Percentiles rank a stretch among this genome's conserved stretches.
These are phyloP conservation scores for Apteryx owenii DNA, from an alignment of 2,113 vertebrate species.

Conservation along the genomic window DNA sequence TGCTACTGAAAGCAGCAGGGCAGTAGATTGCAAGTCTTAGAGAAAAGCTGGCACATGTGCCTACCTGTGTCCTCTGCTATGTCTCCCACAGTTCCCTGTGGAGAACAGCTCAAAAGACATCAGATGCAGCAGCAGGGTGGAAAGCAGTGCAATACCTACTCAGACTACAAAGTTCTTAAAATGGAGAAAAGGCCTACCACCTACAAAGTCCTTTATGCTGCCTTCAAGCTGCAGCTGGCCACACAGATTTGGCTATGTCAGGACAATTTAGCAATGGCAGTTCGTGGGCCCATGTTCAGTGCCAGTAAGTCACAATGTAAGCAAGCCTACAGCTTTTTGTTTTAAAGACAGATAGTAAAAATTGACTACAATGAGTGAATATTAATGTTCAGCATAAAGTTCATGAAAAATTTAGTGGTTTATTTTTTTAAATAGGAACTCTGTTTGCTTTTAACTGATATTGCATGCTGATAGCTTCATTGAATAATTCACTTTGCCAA, in stretches of 20 bases:
- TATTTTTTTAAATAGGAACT: background rate
- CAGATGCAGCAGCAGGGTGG: background rate
- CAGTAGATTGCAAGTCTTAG: background rate
- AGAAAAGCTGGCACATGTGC: background rate
- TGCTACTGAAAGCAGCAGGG: background rate
- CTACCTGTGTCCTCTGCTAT: no score
- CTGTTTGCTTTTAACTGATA: background rate
- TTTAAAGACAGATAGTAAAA: constrained; percentile 2
- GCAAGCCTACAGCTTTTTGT: background rate
- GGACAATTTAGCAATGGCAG: background rate
- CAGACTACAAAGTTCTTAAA: no score
- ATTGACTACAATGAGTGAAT: background rate
- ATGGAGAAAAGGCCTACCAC: rapidly evolving
- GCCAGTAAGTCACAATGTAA: background rate
- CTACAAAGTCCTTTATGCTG: rapidly evolving
- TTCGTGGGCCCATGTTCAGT: rapidly evolving
- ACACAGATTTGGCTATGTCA: background rate
- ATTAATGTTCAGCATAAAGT: background rate
- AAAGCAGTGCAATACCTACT: background rate
- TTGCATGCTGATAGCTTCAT: background rate
- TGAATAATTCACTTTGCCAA: background rate
- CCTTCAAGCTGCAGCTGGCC: rapidly evolving
- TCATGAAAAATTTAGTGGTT: background rate
- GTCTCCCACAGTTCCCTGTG: background rate
- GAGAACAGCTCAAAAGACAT: rapidly evolving